Conservation (phyloP, 1,140 invertebrate genomes). For the Lordiphosa clarofinis region DNA sequence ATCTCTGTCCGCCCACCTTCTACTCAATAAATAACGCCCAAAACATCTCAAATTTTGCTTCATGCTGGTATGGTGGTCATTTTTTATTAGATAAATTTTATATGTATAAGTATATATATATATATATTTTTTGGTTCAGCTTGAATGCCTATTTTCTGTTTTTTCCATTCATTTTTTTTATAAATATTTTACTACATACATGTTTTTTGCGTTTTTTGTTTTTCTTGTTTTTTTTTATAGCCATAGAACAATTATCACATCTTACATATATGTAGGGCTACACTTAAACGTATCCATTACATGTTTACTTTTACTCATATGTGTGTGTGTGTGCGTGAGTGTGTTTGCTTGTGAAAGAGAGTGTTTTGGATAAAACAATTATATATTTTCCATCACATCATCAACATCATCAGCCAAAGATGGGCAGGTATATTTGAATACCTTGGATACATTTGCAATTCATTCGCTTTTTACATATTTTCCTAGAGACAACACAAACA, state of each 20-base stretch:
- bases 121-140: conserved; percentile 48
- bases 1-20: no score
- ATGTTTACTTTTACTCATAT: conserved; percentile 71
- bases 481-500: no score
- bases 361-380: conserved; percentile 4
- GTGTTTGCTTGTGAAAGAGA: neutral
- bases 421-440: neutral
- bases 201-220: conserved; percentile 32
- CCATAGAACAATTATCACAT: conserved; percentile 76
- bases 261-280: conserved; percentile 63
- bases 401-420: conserved; percentile 8
- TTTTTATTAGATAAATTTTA: conserved; percentile 63
- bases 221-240: conserved; percentile 56
- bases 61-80: conserved; percentile 71
- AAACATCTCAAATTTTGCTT: conserved; percentile 11
- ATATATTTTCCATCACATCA: neutral
- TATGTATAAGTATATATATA: conserved; percentile 47
- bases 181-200: conserved; percentile 41
- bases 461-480: neutral
- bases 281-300: conserved; percentile 70
- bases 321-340: conserved; percentile 14
- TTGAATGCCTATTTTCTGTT: conserved; percentile 39
- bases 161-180: conserved; percentile 33
- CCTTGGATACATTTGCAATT: neutral
- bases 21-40: no score